phyloP scores from a whole-genome alignment of 2,888 invertebrate genomes.

The Drosophila tripunctata region DNA sequence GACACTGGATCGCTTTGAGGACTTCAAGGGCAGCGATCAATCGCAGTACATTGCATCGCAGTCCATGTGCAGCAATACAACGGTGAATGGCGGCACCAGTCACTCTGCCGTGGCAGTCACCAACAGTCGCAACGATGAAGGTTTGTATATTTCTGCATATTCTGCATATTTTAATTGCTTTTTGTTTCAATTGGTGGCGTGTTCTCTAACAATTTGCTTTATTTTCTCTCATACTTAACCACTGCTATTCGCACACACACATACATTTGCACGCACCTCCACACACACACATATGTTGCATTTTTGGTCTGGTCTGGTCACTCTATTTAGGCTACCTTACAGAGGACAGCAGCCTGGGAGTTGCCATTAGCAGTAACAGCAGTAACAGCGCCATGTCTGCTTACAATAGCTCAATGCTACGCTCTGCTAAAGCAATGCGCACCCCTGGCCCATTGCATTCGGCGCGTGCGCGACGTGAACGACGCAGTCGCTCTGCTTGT shows the following conservation, averaged over 20 bases:
- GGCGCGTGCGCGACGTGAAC: constrained; percentile 79
- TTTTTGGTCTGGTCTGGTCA: constrained; percentile 39
- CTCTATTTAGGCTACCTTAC: constrained; percentile 84
- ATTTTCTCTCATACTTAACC: constrained; percentile 18
- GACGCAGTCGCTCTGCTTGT: constrained; percentile 82
- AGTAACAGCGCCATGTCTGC: constrained; percentile 30
- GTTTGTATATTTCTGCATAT: constrained; percentile 31
- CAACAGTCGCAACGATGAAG: constrained; percentile 73
- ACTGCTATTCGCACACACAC: constrained; percentile 9
- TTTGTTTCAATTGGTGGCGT: constrained; percentile 33
- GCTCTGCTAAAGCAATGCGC: constrained; percentile 58
- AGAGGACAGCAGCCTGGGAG: constrained; percentile 82
- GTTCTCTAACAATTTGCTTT: constrained; percentile 14
- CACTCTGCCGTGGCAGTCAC: constrained; percentile 2
- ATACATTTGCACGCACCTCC: constrained; percentile 15
- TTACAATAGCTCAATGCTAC: constrained; percentile 47
- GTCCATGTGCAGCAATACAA: constrained; percentile 54
- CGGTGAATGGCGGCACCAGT: constrained; percentile 14
- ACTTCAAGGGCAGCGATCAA: constrained; percentile 66
- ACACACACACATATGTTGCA: constrained; percentile 14
- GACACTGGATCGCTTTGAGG: constrained; percentile 50
- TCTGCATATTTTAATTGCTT: neutral
- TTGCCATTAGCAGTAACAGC: too few relatives aligned
- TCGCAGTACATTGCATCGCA: constrained; percentile 54
- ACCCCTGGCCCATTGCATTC: constrained; percentile 82